Evolutionary conservation across 2,888 invertebrate genomes (phyloP), one percentile per base, ranked within the genome.

Genomic region (Iphiclides podalirius): DNA sequence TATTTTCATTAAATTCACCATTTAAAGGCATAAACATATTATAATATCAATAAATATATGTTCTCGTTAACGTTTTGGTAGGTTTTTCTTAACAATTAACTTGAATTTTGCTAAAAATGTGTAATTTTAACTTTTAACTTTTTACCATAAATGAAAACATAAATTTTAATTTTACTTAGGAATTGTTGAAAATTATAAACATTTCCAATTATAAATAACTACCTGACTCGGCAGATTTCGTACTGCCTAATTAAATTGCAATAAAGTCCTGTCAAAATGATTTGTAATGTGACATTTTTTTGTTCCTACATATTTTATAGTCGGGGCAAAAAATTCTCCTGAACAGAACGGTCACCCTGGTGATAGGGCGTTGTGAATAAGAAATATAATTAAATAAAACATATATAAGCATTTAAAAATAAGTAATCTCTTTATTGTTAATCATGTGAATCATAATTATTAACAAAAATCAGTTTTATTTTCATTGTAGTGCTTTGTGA

Each of bases 261-360:
- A 55, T 56, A n/a, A n/a, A n/a, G n/a, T 52, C 45, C 45, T 51
- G 54, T 58, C 20, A 20, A 20, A 20, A 20, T 4, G 20, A 20
- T 20, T 59, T 56, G 53, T 59, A 56, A 55, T 56, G 56, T 56
- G 60, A 40, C 55, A 54, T 41, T 60, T 58, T 43, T 57, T 52
- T 55, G 53, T 58, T 11, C 52, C 46, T 58, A 58, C 57, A 35
- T 58, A 58, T 52, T 55, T 58, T 58, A 47, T n/a, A n/a, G n/a
- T n/a, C n/a, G n/a, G n/a, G n/a, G n/a, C n/a, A n/a, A 36, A 57
- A 59, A 55, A 55, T 38, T 58, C 52, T 57, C 57, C 59, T 58
- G 56, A 63, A 58, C 57, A 60, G 57, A 60, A 60, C 59, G 57
- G 54, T 62, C 58, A 58, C 59, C 57, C 58, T 58, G 58, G 53